Percentiles rank a stretch among this genome's conserved stretches.
Conservation (phyloP, 1,140 invertebrate species). For the Lucilia cuprina region DNA sequence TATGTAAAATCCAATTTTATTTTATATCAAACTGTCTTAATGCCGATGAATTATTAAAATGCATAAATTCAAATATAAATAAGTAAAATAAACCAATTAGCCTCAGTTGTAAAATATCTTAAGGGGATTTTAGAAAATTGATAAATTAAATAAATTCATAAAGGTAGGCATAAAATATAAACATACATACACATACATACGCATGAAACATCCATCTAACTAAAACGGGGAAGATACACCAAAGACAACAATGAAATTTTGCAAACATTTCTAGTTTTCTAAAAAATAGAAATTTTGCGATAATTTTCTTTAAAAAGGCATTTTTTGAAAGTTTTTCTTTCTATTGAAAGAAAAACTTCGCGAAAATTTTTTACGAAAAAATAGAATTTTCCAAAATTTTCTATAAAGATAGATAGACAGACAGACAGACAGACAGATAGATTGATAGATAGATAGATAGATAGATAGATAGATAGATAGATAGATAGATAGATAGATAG, state of each 20-base stretch:
- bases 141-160: conserved; percentile 26
- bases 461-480: no score
- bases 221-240: background rate
- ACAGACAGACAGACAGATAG: no score
- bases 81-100: conserved; percentile 32
- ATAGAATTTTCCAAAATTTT: no score
- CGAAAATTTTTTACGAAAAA: no score
- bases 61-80: conserved; percentile 5
- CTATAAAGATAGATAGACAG: no score
- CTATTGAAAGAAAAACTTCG: no score
- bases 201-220: background rate
- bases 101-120: conserved; percentile 32
- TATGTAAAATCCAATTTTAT: background rate
- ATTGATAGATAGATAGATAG: no score
- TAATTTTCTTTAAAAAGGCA: no score
- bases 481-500: no score
- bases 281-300: no score
- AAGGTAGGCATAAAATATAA: background rate
- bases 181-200: background rate
- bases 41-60: background rate
- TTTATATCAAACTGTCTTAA: conserved; percentile 7
- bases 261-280: no score
- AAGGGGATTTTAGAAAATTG: conserved; percentile 27
- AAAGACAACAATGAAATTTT: background rate
- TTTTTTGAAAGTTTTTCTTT: no score